Evolutionary conservation across 2,797 vertebrate genomes (phyloP), one percentile per base, ranked within the genome.

Genomic region (Cynopterus sphinx): DNA sequence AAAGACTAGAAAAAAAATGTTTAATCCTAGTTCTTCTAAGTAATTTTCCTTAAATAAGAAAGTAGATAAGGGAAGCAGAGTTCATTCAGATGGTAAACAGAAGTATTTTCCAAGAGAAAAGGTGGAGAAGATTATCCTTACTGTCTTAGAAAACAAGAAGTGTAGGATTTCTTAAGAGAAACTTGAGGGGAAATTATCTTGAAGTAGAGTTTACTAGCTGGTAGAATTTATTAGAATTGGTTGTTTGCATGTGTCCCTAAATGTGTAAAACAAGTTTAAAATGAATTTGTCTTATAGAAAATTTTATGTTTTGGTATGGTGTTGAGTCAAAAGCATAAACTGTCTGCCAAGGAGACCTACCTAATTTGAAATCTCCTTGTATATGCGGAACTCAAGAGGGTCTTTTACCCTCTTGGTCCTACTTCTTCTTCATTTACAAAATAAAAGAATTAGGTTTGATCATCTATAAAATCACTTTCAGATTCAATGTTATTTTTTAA

Each of bases 391-490:
- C 6, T 39, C 43, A 4, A 33, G 4, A 68, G 16, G 3, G 1
- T 70, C 67, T 31, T 21, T 53, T 46, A 61, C 8, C 13, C 24
- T 43, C n/a, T 67, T n/a, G 71, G 10, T 28, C 7, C 26, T 31
- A 49, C 33, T 43, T 53, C 43, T 84, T 95, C 22, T 85, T 36
- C 8, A 92, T 67, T 96, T 78, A 57, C 2, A 57, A 95, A 88
- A 84, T 36, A 9, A 12, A 51, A 75, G 13, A 1, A 83, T 83
- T 63, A 88, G 39, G 46, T 55, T 74, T 65, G 13, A 16, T 21
- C 36, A 78, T 49, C 55, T 74, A 55, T n/a, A 68, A 93, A 85
- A 17, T 53, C 39, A 65, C 24, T 51, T 78, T 74, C 11, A 10
- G 7, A 85, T 57, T 55, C 36, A 49, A n/a, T 46, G 11, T 33